These are phyloP conservation scores for Gryon sp. DNA, from an alignment of 1,140 invertebrate species.

Conservation along the genomic window DNA sequence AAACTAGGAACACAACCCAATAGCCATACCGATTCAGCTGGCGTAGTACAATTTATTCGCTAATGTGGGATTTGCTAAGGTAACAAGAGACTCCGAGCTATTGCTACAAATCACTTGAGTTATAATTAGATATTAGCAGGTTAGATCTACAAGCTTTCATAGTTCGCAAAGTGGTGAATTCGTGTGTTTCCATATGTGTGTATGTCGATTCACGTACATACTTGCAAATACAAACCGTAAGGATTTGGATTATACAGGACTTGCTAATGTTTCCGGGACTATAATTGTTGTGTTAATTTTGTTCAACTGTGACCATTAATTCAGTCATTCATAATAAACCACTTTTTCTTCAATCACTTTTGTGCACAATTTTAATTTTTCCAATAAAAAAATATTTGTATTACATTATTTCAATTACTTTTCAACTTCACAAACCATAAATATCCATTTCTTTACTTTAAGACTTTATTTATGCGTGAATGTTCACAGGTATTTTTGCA, in stretches of 20 bases:
- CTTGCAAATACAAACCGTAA: slow-evolving; percentile 21
- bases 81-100: slow-evolving; percentile 30
- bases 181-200: too few species aligned
- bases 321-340: not conserved
- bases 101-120: slow-evolving; percentile 46
- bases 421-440: too few species aligned
- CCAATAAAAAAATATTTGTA: too few species aligned
- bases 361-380: too few species aligned
- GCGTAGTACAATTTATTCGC: slow-evolving; percentile 35
- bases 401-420: too few species aligned
- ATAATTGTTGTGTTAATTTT: slow-evolving; percentile 23
- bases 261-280: slow-evolving; percentile 10
- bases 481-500: slow-evolving; percentile 7
- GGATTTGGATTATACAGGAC: slow-evolving; percentile 40
- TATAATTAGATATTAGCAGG: slow-evolving; percentile 54
- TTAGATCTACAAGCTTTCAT: slow-evolving; percentile 37
- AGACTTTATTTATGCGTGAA: slow-evolving; percentile 15
- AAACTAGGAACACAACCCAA: slow-evolving; percentile 6
- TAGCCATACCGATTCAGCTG: slow-evolving; percentile 22
- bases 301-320: slow-evolving; percentile 8
- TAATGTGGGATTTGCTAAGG: slow-evolving; percentile 48
- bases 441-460: too few species aligned
- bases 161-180: slow-evolving; percentile 10
- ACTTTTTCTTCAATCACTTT: not conserved
- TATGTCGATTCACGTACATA: not conserved